phyloP scores from a whole-genome alignment of 2,113 vertebrate genomes.

The Agelaius tricolor region DNA sequence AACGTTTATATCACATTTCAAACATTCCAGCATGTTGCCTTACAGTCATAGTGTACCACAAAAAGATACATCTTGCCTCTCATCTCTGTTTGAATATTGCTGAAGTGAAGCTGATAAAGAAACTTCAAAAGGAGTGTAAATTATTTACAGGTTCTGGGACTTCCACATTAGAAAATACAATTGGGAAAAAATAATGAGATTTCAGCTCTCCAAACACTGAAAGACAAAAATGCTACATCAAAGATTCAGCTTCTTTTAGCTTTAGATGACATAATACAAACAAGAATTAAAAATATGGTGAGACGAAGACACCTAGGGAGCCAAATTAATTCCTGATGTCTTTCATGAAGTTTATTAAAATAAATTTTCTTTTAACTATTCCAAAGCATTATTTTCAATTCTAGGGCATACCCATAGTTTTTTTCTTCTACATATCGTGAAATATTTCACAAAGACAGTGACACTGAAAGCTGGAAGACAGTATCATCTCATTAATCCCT shows the following conservation, averaged over 20 bases:
- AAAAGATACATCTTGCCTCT: neutral
- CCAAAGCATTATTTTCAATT: neutral
- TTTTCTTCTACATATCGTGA: neutral
- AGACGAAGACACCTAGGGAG: neutral
- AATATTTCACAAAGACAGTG: neutral
- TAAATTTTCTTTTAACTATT: neutral
- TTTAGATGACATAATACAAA: neutral
- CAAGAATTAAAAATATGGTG: neutral
- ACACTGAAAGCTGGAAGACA: neutral
- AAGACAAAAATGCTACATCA: neutral
- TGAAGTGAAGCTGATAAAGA: neutral
- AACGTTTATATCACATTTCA: neutral
- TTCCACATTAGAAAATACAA: neutral
- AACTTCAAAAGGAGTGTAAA: neutral
- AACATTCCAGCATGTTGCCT: neutral
- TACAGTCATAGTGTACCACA: neutral
- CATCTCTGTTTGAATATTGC: neutral
- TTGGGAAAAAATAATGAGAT: neutral
- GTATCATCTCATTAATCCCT: neutral
- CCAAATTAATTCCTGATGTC: neutral
- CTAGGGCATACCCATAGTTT: neutral
- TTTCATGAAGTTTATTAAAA: neutral
- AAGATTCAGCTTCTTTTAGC: neutral
- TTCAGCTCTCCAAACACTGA: neutral
- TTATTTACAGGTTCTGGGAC: constrained; percentile 1